Evolutionary conservation across 2,888 invertebrate species (phyloP).

Genomic region (Drosophila peninsularis): DNA sequence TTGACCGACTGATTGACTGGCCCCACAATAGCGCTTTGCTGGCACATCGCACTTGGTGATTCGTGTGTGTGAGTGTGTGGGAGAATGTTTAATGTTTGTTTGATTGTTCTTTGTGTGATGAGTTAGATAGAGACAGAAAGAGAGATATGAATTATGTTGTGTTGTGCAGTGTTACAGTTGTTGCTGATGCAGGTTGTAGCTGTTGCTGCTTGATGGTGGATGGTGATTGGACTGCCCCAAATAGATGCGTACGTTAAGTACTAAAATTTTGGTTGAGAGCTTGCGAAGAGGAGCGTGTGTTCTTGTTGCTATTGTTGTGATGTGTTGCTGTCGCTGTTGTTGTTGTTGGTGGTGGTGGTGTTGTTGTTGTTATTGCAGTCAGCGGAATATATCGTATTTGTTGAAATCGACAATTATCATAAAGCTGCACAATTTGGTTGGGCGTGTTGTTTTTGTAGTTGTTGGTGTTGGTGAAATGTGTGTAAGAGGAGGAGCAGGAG

Average conservation of each 20-base stretch:
- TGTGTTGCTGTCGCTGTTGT: conserved; percentile 37
- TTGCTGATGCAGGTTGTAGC: conserved; percentile 27
- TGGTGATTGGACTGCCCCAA: conserved; percentile 15
- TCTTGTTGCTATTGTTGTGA: conserved; percentile 27
- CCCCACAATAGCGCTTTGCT: conserved; percentile 13
- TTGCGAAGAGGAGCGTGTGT: conserved; percentile 29
- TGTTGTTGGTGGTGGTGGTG: conserved; percentile 25
- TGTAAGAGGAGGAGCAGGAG: conserved; percentile 80
- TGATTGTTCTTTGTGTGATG: conserved; percentile 14
- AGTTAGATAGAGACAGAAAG: conserved; percentile 11
- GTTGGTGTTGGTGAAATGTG: conserved; percentile 73
- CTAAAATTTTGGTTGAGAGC: conserved; percentile 21
- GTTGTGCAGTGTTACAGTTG: conserved; percentile 26
- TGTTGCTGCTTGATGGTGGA: conserved; percentile 29
- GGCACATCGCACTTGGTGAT: conserved; percentile 26
- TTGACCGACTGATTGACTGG: conserved; percentile 28
- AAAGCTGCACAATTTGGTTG: conserved; percentile 53
- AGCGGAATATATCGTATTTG: conserved; percentile 74
- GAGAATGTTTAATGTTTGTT: conserved; percentile 3
- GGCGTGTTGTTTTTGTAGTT: conserved; percentile 38
- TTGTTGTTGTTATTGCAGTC: conserved; percentile 44
- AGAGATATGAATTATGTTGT: conserved; percentile 11
- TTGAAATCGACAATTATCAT: conserved; percentile 60
- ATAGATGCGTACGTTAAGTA: conserved; percentile 26
- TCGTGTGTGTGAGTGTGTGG: conserved; percentile 14